Conservation (phyloP, 2,888 invertebrate species). For the Neoscelio sp. region DNA sequence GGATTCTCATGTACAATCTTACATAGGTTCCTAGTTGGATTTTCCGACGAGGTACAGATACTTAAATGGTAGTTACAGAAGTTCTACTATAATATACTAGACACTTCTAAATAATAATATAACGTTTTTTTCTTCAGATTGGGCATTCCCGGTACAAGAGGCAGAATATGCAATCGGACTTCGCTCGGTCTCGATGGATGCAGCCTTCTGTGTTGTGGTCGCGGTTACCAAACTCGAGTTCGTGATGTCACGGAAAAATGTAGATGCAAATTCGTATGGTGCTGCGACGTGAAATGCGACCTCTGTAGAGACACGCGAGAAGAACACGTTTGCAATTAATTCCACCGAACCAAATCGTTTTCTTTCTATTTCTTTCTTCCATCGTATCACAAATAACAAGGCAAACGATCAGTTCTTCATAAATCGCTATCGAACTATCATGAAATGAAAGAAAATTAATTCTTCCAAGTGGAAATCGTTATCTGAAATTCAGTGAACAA, state of each 20-base stretch:
- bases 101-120: no score
- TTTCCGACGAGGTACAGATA: no score
- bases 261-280: slow-evolving; percentile 95
- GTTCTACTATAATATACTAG: no score
- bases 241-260: slow-evolving; percentile 94
- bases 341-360: slow-evolving; percentile 52
- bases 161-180: slow-evolving; percentile 92
- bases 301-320: slow-evolving; percentile 91
- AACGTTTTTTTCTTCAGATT: slow-evolving; percentile 86
- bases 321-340: slow-evolving; percentile 94
- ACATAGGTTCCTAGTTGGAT: no score
- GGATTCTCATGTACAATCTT: no score
- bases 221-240: slow-evolving; percentile 93
- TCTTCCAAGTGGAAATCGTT: slow-evolving; percentile 40
- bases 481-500: no score
- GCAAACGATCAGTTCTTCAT: slow-evolving; percentile 9
- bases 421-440: slow-evolving; percentile 5
- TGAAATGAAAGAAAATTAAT: slow-evolving; percentile 23
- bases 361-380: slow-evolving; percentile 10
- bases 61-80: no score
- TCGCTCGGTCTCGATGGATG: slow-evolving; percentile 95
- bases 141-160: slow-evolving; percentile 92
- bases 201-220: slow-evolving; percentile 93
- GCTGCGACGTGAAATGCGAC: slow-evolving; percentile 94
- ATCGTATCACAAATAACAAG: slow-evolving; percentile 12